phyloP scores from a whole-genome alignment of 1,140 invertebrate genomes.

The Drepana arcuata region DNA sequence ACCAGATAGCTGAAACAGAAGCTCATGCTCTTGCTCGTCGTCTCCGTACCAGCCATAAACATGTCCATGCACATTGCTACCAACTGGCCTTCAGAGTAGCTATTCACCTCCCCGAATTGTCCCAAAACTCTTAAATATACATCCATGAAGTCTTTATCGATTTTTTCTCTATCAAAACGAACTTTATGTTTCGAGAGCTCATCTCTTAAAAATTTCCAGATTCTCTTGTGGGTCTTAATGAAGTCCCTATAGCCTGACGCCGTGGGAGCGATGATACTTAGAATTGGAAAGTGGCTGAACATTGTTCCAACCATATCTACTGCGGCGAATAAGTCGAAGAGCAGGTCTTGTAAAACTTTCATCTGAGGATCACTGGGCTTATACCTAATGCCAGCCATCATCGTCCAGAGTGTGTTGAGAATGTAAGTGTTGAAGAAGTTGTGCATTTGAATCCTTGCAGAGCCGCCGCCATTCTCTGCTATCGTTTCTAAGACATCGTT shows the following conservation, averaged over 20 bases:
- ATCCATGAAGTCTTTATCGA: conserved; percentile 88
- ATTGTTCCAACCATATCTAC: conserved; percentile 84
- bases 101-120: conserved; percentile 65
- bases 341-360: conserved; percentile 76
- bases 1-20: conserved; percentile 86
- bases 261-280: conserved; percentile 81
- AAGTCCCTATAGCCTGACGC: conserved; percentile 84
- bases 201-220: conserved; percentile 81
- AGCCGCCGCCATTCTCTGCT: conserved; percentile 31
- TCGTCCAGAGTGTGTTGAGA: conserved; percentile 89
- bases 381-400: conserved; percentile 86
- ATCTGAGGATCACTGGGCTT: conserved; percentile 78
- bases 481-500: conserved; percentile 64
- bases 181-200: conserved; percentile 83
- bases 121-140: conserved; percentile 81
- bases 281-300: conserved; percentile 85
- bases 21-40: conserved; percentile 82
- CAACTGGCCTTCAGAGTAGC: conserved; percentile 78
- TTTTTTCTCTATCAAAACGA: conserved; percentile 73
- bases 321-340: conserved; percentile 79
- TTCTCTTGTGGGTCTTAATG: conserved; percentile 76
- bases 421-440: conserved; percentile 83
- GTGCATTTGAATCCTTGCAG: conserved; percentile 74
- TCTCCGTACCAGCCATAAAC: conserved; percentile 88
- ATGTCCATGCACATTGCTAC: conserved; percentile 85